Evolutionary conservation across 2,113 vertebrate species (phyloP).

Genomic region (Lepidothrix coronata): DNA sequence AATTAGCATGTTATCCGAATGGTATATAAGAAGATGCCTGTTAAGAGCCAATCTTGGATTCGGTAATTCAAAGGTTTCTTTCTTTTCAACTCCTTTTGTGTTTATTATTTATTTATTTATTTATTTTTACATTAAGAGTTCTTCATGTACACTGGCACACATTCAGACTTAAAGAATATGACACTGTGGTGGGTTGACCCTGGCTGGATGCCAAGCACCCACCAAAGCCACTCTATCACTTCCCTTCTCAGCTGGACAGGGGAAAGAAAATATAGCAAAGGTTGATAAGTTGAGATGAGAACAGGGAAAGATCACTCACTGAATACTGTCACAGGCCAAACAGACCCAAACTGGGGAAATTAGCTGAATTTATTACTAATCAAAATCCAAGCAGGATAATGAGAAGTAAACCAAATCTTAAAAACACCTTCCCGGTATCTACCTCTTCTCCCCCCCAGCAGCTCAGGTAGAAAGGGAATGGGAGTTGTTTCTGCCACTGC

Average conservation of each 20-base stretch:
- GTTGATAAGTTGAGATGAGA: not conserved
- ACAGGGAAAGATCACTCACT: not conserved
- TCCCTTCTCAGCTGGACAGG: not conserved
- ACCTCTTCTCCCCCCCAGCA: not conserved
- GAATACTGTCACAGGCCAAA: not conserved
- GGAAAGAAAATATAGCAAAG: not conserved
- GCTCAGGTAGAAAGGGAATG: not conserved
- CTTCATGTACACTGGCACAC: not conserved
- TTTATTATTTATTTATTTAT: not conserved
- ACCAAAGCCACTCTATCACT: not conserved
- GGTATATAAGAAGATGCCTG: not conserved
- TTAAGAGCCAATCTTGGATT: not conserved
- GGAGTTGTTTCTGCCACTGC: fast-evolving
- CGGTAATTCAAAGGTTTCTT: not conserved
- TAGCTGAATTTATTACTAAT: not conserved
- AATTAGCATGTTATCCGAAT: not conserved
- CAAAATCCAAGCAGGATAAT: not conserved
- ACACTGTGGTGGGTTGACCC: not conserved
- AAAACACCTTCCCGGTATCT: not conserved
- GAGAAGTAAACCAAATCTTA: not conserved
- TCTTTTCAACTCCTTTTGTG: not conserved
- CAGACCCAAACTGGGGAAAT: not conserved
- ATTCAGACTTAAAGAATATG: not conserved
- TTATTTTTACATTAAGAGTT: not conserved
- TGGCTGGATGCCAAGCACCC: not conserved